These are phyloP conservation scores for Athene noctua DNA, from an alignment of 2,113 vertebrate species.

Conservation along the genomic window DNA sequence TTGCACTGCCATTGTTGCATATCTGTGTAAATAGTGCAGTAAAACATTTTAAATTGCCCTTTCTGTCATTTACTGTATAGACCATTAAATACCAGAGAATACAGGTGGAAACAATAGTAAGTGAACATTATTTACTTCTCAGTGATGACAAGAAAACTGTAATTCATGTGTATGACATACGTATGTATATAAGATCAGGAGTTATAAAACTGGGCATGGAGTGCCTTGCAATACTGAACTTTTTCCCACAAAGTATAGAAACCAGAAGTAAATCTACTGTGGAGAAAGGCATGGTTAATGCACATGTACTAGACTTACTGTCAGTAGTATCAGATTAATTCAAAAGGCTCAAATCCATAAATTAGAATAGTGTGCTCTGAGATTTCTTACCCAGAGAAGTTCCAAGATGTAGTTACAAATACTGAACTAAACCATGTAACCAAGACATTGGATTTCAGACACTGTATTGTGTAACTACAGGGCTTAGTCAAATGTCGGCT, in stretches of 20 bases:
- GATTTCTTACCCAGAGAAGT: neutral
- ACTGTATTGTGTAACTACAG: neutral
- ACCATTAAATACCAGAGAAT: neutral
- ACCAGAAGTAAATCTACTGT: neutral
- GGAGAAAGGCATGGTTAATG: neutral
- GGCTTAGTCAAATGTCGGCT: neutral
- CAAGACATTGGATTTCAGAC: neutral
- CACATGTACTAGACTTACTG: neutral
- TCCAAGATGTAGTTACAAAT: neutral
- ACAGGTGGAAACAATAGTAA: neutral
- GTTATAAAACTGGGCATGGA: neutral
- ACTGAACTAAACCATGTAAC: neutral
- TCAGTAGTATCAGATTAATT: neutral
- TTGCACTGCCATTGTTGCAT: neutral
- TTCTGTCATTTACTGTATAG: neutral
- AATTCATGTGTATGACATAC: neutral
- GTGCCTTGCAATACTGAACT: neutral
- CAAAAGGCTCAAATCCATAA: neutral
- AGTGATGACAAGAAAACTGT: neutral
- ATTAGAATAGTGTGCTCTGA: neutral
- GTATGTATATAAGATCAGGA: neutral
- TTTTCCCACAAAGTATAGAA: neutral
- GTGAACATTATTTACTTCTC: neutral
- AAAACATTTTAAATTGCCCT: neutral
- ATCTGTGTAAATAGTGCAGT: neutral